These are phyloP conservation scores for Apoda limacodes DNA, from an alignment of 2,888 invertebrate genomes.

Conservation along the genomic window DNA sequence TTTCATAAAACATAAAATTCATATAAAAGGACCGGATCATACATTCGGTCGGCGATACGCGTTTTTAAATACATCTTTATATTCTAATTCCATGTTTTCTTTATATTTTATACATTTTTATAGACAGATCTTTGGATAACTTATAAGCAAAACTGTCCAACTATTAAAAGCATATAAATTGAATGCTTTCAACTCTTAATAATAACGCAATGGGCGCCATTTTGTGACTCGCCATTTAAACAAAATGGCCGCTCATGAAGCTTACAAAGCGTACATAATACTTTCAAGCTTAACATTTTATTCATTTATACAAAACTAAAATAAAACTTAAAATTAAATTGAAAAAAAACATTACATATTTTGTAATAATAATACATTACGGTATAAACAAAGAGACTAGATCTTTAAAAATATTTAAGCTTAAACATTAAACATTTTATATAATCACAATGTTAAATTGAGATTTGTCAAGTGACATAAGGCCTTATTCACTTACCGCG, in stretches of 20 bases:
- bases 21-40: too few relatives aligned
- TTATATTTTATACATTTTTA: too few relatives aligned
- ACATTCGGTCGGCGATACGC: too few relatives aligned
- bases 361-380: constrained; percentile 44
- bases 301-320: constrained; percentile 21
- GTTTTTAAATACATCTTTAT: too few relatives aligned
- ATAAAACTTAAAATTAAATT: constrained; percentile 17
- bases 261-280: neutral
- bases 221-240: neutral
- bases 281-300: constrained; percentile 22
- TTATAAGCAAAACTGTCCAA: too few relatives aligned
- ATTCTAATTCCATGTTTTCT: too few relatives aligned
- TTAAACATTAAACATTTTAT: constrained; percentile 28
- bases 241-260: neutral
- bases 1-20: too few relatives aligned
- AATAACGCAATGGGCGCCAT: constrained; percentile 5
- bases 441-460: constrained; percentile 21
- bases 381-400: constrained; percentile 56
- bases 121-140: too few relatives aligned
- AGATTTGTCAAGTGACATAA: too few relatives aligned
- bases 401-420: constrained; percentile 46
- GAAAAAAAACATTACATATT: constrained; percentile 26
- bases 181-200: constrained; percentile 22
- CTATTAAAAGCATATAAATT: too few relatives aligned
- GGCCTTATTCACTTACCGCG: too few relatives aligned